Percentiles rank a stretch among this genome's conserved stretches.
phyloP scores from a whole-genome alignment of 2,113 vertebrate genomes.

The Notothenia coriiceps region DNA sequence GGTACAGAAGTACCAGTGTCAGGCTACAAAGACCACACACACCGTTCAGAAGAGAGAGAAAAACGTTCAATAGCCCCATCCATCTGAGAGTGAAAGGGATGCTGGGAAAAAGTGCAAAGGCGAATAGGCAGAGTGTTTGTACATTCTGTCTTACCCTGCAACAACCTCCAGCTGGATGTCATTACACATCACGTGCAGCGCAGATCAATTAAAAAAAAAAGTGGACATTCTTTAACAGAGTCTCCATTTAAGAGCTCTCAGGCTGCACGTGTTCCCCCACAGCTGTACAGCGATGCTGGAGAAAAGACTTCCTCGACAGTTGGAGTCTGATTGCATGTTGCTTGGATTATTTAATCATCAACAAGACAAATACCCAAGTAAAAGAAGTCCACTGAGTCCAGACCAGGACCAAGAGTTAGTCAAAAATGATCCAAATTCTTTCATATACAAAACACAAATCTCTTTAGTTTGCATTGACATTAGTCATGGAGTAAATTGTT shows the following conservation, averaged over 20 bases:
- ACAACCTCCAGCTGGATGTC: constrained; percentile 71
- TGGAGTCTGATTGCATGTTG: constrained; percentile 1
- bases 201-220: constrained; percentile 47
- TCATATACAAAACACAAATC: not conserved
- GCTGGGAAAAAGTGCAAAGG: constrained; percentile 43
- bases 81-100: constrained; percentile 53
- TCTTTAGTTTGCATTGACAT: not conserved
- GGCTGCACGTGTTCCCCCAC: constrained; percentile 44
- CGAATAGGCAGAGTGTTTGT: constrained; percentile 34
- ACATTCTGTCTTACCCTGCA: constrained; percentile 49
- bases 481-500: not conserved
- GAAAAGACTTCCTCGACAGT: not conserved
- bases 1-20: constrained; percentile 53
- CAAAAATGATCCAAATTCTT: not conserved
- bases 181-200: constrained; percentile 61
- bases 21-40: constrained; percentile 70
- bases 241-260: constrained; percentile 48
- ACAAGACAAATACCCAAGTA: not conserved
- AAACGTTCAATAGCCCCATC: constrained; percentile 50
- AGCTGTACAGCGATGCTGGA: constrained; percentile 23
- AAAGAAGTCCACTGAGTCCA: not conserved
- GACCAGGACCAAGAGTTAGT: not conserved
- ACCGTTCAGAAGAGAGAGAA: constrained; percentile 30
- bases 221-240: constrained; percentile 43
- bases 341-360: not conserved